Base-by-base conservation (phyloP, 2,113 vertebrate genomes). In the Oncorhynchus mykiss region DNA sequence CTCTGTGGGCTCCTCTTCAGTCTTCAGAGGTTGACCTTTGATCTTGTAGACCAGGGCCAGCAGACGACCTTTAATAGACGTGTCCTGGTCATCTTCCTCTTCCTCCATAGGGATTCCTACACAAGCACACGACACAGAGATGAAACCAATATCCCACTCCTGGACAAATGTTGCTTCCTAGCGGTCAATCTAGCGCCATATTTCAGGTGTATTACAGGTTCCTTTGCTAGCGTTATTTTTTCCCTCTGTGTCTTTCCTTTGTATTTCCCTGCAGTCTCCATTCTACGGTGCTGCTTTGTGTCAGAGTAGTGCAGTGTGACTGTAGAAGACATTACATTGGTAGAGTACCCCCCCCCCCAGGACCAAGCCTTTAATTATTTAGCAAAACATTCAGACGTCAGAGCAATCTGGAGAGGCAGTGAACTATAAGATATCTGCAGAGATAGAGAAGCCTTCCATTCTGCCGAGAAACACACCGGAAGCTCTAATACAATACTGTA, bases 21-120 rank as follows among this genome's bases (percentile, higher is more conserved):
- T 90, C 84, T 93, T 93, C 87, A 92, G 96, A 64, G 94, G 87
- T 60, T 93, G 92, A 54, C 96, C 95, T 94, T 96, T 98, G 88
- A 99, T 95, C 92, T 95, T 98, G 84, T 94, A 93, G 75, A 99
- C 86, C 80, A 99, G 87, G 59, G 93, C 91, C 71, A 97, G 80
- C 24, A 99, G 94, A 67, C 95, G 96, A 27, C 95, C 95, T 86
- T 93, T 94, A 88, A 98, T 95, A 22, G 97, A 96, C 1, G 91
- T 91, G 72, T 95, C 94, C 64, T 95, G 93, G 8, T 95, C 93
- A 39, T 96, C 95, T 13, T 96, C 95, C 4, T 96, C 95, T 74
- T 97, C 96, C 84, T 98, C 96, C 85, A 95, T 90, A 18, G 98
- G 98, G 91, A 98, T 97, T 78, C 98, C 98, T 99, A 82, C 27